Percentiles rank a stretch among this genome's conserved stretches.
Evolutionary conservation across 2,888 invertebrate species (phyloP).

Genomic region (Dusona sp.): DNA sequence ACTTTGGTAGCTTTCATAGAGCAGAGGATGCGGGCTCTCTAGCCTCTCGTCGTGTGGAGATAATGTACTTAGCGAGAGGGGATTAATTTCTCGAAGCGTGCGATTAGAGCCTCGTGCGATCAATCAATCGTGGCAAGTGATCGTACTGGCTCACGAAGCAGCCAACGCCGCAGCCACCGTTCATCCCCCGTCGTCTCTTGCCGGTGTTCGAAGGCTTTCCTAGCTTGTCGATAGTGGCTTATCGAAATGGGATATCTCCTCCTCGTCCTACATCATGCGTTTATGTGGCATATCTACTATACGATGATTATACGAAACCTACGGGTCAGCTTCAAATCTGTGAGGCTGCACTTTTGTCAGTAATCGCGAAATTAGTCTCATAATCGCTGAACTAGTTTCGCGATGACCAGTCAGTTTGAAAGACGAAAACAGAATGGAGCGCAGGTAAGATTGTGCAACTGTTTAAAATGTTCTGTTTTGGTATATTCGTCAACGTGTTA

Average conservation of each 20-base stretch:
- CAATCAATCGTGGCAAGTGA: conserved; percentile 67
- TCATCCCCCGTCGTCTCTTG: conserved; percentile 45
- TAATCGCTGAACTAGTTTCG: background rate
- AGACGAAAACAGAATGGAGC: no score
- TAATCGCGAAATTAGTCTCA: background rate
- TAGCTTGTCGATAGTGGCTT: conserved; percentile 66
- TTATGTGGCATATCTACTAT: conserved; percentile 23
- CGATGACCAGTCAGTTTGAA: no score
- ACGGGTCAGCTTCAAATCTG: conserved; percentile 1
- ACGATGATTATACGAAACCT: conserved; percentile 22
- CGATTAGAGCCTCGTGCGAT: conserved; percentile 66
- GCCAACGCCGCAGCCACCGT: conserved; percentile 33
- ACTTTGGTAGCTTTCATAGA: conserved; percentile 32
- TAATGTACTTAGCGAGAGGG: conserved; percentile 67
- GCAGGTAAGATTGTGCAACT: background rate
- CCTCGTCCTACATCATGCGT: conserved; percentile 50
- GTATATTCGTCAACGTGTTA: background rate
- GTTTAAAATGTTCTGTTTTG: background rate
- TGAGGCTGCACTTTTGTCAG: background rate
- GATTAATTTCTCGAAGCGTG: conserved; percentile 66
- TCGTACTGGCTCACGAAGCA: conserved; percentile 58
- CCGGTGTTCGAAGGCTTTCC: conserved; percentile 56
- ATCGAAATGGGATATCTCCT: conserved; percentile 66
- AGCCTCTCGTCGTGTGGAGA: conserved; percentile 48
- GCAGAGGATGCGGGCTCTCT: conserved; percentile 12